These are phyloP conservation scores for Dione juno DNA, from an alignment of 2,888 invertebrate genomes.

Conservation along the genomic window DNA sequence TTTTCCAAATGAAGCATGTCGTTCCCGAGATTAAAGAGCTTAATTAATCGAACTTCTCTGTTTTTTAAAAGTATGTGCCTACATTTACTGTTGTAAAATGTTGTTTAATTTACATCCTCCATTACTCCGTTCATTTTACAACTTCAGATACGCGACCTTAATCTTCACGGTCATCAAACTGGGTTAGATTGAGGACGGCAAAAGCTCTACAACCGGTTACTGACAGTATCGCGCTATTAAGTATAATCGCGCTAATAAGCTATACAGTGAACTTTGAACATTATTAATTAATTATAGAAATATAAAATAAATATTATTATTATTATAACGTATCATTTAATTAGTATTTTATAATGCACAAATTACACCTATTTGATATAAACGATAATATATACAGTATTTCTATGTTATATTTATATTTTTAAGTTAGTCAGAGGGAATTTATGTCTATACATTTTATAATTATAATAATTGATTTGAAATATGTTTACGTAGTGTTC, in stretches of 20 bases:
- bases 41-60: too few relatives aligned
- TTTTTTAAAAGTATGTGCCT: too few relatives aligned
- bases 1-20: too few relatives aligned
- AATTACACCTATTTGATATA: too few relatives aligned
- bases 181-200: conserved; percentile 56
- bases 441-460: neutral
- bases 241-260: too few relatives aligned
- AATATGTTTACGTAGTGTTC: neutral
- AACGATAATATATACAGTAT: too few relatives aligned
- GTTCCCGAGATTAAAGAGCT: too few relatives aligned
- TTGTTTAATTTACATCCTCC: neutral
- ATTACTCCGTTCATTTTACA: conserved; percentile 8
- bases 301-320: too few relatives aligned
- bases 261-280: neutral
- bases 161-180: conserved; percentile 40
- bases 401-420: too few relatives aligned
- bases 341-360: too few relatives aligned
- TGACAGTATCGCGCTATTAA: conserved; percentile 23
- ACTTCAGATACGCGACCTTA: conserved; percentile 32
- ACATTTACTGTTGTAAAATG: neutral
- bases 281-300: neutral
- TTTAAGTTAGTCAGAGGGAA: neutral
- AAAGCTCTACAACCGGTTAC: conserved; percentile 54
- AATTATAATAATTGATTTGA: neutral
- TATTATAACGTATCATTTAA: too few relatives aligned